Evolutionary conservation across 2,888 invertebrate genomes (phyloP), one percentile per base, ranked within the genome.

Genomic region (Maniola hyperantus): DNA sequence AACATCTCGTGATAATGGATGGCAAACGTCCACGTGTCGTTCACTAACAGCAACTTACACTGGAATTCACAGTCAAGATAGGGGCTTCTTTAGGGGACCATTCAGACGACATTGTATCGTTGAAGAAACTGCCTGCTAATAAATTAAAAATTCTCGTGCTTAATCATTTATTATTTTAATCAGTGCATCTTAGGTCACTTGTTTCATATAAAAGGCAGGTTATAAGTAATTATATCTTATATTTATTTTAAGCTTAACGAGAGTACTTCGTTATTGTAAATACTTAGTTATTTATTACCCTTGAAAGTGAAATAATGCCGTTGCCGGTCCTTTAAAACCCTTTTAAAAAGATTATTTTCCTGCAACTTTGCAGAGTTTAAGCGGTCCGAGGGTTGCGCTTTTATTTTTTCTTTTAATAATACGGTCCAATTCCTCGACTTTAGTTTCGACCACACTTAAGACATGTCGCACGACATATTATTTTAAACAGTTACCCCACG

Each of bases 351-450:
- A 39, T 20, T 50, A 60, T 60, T 61, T 61, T 50, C 11, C 48
- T 60, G 48, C 60, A 60, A 48, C n/a, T 46, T 20, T 18, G 61
- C 61, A 13, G 20, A 61, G 50, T 39, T 57, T 44, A 58, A 36
- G 61, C 50, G 36, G 42, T 39, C 39, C 20, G 11, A 13, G 39
- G 39, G 18, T 39, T 54, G 15, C 15, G 34, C 39, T 57, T 55
- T 57, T 57, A 39, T 57, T 54, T 54, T 54, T 39, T 5, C 42
- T 57, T 15, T 26, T 26, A 26, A 26, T 18, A 15, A 8, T 55
- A 18, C 11, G 36, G 4, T 20, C 20, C 20, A 42, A 42, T 57
- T 55, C 36, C 36, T 18, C 18, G 8, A 18, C 10, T 8, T 48
- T 10, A 18, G 11, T 36, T 15, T 11, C 36, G 1, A 15, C 15